phyloP scores from a whole-genome alignment of 2,113 vertebrate genomes.

The Plectropomus leopardus region DNA sequence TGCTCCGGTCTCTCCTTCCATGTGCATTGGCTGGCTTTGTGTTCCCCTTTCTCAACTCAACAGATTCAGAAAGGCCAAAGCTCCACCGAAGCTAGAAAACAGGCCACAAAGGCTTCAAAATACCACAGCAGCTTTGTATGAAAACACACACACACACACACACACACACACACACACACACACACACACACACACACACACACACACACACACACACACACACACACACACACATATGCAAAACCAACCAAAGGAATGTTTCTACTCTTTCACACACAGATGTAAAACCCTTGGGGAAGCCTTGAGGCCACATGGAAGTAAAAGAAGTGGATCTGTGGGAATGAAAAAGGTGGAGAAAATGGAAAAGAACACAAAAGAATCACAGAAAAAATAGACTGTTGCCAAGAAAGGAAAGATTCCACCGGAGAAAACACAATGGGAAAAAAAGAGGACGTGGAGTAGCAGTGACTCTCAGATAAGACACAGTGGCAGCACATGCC shows the following conservation, averaged over 20 bases:
- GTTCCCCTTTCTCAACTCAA: slow-evolving; percentile 49
- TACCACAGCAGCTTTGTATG: slow-evolving; percentile 57
- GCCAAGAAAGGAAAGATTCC: slow-evolving; percentile 9
- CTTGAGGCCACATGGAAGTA: slow-evolving; percentile 22
- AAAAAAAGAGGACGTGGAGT: slow-evolving; percentile 21
- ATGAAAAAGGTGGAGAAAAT: slow-evolving; percentile 22
- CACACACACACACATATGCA: slow-evolving; percentile 7
- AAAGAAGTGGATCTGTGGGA: slow-evolving; percentile 36
- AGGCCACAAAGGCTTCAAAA: slow-evolving; percentile 53
- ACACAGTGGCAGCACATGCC: slow-evolving; percentile 44
- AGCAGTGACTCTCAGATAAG: slow-evolving; percentile 54
- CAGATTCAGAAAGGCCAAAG: slow-evolving; percentile 51
- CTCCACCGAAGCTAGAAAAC: slow-evolving; percentile 56
- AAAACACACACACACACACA: slow-evolving; percentile 22
- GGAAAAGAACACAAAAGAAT: neutral
- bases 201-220: too few relatives aligned
- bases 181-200: too few relatives aligned
- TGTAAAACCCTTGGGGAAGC: slow-evolving; percentile 29
- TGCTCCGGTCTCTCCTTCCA: slow-evolving; percentile 41
- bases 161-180: slow-evolving; percentile 2
- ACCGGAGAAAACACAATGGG: slow-evolving; percentile 22
- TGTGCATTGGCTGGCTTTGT: slow-evolving; percentile 46
- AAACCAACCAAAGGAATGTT: slow-evolving; percentile 54
- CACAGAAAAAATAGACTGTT: slow-evolving; percentile 16
- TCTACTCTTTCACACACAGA: slow-evolving; percentile 40